Evolutionary conservation across 2,888 invertebrate genomes (phyloP), one percentile per base, ranked within the genome.

Genomic region (Diadegma fenestrale): DNA sequence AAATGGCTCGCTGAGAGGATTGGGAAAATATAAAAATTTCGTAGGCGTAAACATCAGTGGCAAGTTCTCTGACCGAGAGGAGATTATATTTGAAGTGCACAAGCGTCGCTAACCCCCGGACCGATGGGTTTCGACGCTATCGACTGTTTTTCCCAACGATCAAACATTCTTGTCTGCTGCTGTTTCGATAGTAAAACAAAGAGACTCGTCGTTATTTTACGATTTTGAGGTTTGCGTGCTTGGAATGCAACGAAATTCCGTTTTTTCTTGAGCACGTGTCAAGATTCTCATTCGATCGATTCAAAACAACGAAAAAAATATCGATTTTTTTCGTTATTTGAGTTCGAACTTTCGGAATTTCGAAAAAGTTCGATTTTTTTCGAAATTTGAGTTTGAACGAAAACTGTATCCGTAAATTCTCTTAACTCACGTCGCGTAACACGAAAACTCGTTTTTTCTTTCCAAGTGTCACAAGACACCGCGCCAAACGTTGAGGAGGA

Each of bases 391-490:
- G n/a, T n/a, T n/a, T n/a, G n/a, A 26, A 68, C 45, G 26, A 45
- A 26, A 26, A 14, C 26, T 17, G 26, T 45, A 17, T 45, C 8
- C 17, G 14, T 3, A 45, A 68, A 22, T 17, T 6, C 2, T 37
- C 66, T 66, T 19, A 41, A 17, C 17, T 68, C 43, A 68, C 26
- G 43, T 33, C 33, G 71, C 41, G 0, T 3, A 37, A 61, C 7
- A 43, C 22, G 17, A 26, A 12, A 72, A 14, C 3, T 26, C 7
- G 10, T 17, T 43, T 73, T 58, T 8, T 26, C 26, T 10, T 19
- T 12, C 58, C 73, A 73, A 58, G 73, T 73, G 58, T 73, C 43
- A 73, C 73, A n/a, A 48, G 19, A 14, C 61, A 17, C 7, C 30
- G 43, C 6, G 6, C 14, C 6, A 33, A 63, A 48, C 33, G 14